Percentiles rank a stretch among this genome's conserved stretches.
These are phyloP conservation scores for Steatornis caripensis DNA, from an alignment of 2,113 vertebrate genomes.

Conservation along the genomic window DNA sequence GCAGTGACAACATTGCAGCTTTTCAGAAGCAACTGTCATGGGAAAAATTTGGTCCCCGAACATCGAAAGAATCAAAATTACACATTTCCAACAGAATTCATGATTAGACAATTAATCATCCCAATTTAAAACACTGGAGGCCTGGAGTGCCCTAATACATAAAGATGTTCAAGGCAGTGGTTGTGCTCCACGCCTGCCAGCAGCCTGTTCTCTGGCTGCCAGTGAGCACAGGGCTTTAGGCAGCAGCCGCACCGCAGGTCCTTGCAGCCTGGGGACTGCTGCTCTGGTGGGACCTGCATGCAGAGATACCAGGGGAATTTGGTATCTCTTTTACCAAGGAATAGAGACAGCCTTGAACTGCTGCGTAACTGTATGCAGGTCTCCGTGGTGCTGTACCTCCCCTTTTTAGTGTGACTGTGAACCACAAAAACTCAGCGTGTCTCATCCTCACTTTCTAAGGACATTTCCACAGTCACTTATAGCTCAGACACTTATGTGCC, in stretches of 20 bases:
- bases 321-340: background rate
- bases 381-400: background rate
- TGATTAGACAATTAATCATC: background rate
- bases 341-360: background rate
- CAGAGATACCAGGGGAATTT: background rate
- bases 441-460: background rate
- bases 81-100: background rate
- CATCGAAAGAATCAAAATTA: background rate
- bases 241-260: background rate
- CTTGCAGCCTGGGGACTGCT: accelerated
- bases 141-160: background rate
- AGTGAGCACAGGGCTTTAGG: accelerated
- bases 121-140: background rate
- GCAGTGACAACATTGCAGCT: background rate
- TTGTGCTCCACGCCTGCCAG: background rate
- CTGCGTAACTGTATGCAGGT: background rate
- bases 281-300: background rate
- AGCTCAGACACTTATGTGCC: background rate
- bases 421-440: background rate
- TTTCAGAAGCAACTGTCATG: background rate
- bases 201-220: background rate
- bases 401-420: background rate
- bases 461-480: background rate
- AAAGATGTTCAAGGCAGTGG: background rate
- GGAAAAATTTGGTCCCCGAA: background rate